Conservation (phyloP, 2,113 vertebrate species). For the Caranx melampygus region DNA sequence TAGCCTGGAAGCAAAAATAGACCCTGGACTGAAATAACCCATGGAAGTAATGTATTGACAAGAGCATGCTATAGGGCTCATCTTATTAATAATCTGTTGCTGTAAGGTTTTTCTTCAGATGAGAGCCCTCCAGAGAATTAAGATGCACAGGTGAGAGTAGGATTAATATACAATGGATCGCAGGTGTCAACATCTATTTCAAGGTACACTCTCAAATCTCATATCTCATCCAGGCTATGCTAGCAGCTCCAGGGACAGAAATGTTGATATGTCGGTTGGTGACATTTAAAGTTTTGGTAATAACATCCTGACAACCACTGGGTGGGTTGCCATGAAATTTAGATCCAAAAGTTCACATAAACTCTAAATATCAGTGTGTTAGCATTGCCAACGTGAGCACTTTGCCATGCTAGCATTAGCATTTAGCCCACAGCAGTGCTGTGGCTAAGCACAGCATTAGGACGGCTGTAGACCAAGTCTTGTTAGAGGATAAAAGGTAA, state of each 20-base stretch:
- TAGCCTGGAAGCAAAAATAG: conserved; percentile 19
- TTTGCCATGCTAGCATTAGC: neutral
- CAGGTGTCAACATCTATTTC: conserved; percentile 9
- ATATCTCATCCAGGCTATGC: neutral
- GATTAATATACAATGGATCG: neutral
- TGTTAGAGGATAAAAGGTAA: neutral
- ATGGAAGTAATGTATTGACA: neutral
- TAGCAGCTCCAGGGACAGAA: neutral
- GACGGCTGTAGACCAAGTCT: no score
- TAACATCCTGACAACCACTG: neutral
- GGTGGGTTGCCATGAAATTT: neutral
- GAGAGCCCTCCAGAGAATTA: conserved; percentile 6
- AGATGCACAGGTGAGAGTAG: neutral
- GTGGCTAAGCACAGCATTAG: no score
- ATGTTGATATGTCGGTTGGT: neutral
- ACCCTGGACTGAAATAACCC: conserved; percentile 29
- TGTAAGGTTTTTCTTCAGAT: neutral
- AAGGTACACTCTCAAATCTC: neutral
- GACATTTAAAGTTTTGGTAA: neutral
- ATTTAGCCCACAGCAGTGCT: neutral
- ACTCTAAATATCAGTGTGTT: neutral
- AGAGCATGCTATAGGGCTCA: neutral
- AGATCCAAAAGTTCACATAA: neutral
- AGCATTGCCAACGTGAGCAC: neutral
- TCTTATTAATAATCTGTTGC: conserved; percentile 28